These are phyloP conservation scores for Palythoa heliodiscus DNA, from an alignment of 92 coral and sea anemone genomes.

Conservation along the genomic window DNA sequence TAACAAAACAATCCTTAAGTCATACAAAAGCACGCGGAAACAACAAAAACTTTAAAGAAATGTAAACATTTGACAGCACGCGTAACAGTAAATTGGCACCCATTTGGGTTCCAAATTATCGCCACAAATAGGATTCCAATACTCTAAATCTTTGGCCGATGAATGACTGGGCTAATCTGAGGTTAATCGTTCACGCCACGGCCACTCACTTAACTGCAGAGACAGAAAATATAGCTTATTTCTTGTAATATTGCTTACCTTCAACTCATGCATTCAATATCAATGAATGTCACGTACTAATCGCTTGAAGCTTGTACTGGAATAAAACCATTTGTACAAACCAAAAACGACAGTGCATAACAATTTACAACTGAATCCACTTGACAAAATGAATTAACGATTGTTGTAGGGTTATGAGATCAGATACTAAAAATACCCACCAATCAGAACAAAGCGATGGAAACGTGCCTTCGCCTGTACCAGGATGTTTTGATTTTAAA, in stretches of 20 bases:
- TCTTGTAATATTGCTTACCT: not conserved
- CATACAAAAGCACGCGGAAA: not conserved
- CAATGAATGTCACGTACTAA: no score
- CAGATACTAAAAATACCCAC: constrained; percentile 18
- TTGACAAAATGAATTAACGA: constrained; percentile 10
- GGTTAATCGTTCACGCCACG: not conserved
- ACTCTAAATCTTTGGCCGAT: not conserved
- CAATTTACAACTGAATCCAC: not conserved
- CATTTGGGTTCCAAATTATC: not conserved
- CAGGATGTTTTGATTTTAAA: no score
- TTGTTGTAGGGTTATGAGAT: not conserved
- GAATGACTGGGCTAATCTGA: not conserved
- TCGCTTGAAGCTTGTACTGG: no score
- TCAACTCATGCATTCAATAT: no score
- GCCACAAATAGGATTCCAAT: constrained; percentile 20
- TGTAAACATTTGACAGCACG: not conserved
- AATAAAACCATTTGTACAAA: no score
- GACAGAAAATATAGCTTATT: not conserved
- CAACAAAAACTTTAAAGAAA: not conserved
- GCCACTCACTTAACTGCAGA: not conserved
- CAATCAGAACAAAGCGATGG: not conserved
- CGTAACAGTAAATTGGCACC: not conserved
- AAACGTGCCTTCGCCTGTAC: not conserved
- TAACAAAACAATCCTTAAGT: not conserved
- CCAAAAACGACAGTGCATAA: not conserved